Base-by-base conservation (phyloP, 2,888 invertebrate genomes). In the Agrenia bidenticulata region DNA sequence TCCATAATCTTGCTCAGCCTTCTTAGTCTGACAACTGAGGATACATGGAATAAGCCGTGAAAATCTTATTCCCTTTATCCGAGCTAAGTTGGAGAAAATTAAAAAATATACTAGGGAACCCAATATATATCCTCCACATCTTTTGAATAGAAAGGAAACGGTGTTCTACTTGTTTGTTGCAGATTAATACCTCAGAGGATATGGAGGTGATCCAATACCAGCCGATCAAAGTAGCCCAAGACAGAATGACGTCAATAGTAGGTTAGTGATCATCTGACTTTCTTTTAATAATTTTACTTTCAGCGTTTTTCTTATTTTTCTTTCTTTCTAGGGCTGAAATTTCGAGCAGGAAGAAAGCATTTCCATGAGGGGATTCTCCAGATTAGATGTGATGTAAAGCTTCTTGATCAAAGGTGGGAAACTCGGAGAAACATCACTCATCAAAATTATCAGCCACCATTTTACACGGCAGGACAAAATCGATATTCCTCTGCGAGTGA, bases 381-480 rank as follows among this genome's bases (percentile, higher is more conserved):
- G 55, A 69, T 69, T 56, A 66, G 66, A 49, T 69, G 69, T 51
- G 58, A 63, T 56, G 69, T 66, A 9, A 66, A 53, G 45, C 63
- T 69, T 32, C 57, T 66, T 55, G 69, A 69, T 69, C 61, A 55
- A 61, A 41, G 21, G 64, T 66, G 66, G 69, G 66, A 66, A 53
- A 49, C 54, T 24, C 53, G 50, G 63, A 50, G 57, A 53, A 69
- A 66, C 66, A 64, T 69, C 63, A 66, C 69, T 56, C 39, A 61
- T 42, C 61, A 54, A 56, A 66, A 64, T 66, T 59, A 61, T 50
- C 69, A 66, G 58, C 49, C 63, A 45, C 54, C 66, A 50, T 58
- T 63, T 49, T 53, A 63, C 50, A 69, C 66, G 17, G 60, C 66
- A 24, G 69, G 69, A 54, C 69, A 69, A 54, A 69, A 69, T 69